Evolutionary conservation across 2,113 vertebrate genomes (phyloP), one percentile per base, ranked within the genome.

Genomic region (Ancistrus triradiatus): DNA sequence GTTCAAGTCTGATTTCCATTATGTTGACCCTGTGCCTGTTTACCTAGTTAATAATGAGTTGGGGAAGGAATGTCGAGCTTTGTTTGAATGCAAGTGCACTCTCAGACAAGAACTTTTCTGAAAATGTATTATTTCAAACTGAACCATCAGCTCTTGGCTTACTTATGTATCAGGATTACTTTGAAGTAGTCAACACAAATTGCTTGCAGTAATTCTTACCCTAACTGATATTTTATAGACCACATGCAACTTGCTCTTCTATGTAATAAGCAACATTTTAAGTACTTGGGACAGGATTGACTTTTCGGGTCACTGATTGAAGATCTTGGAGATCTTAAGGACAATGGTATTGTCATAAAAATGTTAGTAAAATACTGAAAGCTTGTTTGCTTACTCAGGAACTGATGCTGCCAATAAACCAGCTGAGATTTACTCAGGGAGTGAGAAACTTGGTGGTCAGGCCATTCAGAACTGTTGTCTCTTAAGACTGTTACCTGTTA

Each of bases 81-180:
- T n/a, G n/a, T n/a, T n/a, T n/a, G n/a, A n/a, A n/a, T n/a, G n/a
- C n/a, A n/a, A 59, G 7, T 46, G 53, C 31, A 37, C 28, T 53
- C 17, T 58, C 71, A 57, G 78, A 69, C 6, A 51, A 28, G 33
- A 19, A 11, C 2, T 37, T 6, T 55, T 15, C n/a, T n/a, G n/a
- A n/a, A n/a, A n/a, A n/a, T n/a, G n/a, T n/a, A n/a, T n/a, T n/a
- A n/a, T 55, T 55, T 55, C 31, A 55, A 35, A 9, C 15, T 53
- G 28, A 53, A 3, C 21, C 11, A 13, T 50, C 24, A 50, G 24
- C 48, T 50, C 21, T 50, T 7, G 48, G 22, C 25, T 50, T 50
- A 22, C 24, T 27, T 22, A 25, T 50, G 6, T 38, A 38, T 10
- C 11, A 38, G 10, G 38, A 42, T 42, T 42, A 5, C n/a, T n/a